Evolutionary conservation across 2,797 vertebrate genomes (phyloP).

Genomic region (Apodemus agrarius): DNA sequence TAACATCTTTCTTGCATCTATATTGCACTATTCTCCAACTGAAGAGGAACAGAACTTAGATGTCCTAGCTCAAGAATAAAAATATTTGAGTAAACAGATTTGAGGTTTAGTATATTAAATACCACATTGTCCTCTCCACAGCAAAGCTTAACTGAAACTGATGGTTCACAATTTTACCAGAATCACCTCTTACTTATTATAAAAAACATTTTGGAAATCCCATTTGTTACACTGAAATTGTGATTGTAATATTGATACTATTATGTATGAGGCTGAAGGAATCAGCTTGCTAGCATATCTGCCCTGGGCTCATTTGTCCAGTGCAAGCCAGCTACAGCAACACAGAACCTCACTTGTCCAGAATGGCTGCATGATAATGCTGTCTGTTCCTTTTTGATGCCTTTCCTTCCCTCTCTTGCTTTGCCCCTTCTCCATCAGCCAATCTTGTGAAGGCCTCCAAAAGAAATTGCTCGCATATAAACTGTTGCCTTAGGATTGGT

Average conservation of each 20-base stretch:
- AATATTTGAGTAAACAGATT: not conserved
- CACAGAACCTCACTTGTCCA: not conserved
- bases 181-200: not conserved
- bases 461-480: not conserved
- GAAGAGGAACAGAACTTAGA: constrained; percentile 7
- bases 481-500: not conserved
- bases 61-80: constrained; percentile 22
- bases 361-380: not conserved
- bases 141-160: not conserved
- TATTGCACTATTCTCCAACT: not conserved
- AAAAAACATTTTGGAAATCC: constrained; percentile 7
- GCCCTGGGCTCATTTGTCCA: not conserved
- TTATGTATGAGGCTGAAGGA: not conserved
- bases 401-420: not conserved
- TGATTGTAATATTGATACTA: not conserved
- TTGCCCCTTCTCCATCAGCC: not conserved
- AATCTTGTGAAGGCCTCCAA: not conserved
- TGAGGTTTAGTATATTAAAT: not conserved
- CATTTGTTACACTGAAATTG: constrained; percentile 1
- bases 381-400: not conserved
- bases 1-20: not conserved
- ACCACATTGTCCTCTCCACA: not conserved
- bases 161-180: not conserved
- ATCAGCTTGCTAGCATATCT: not conserved
- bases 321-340: not conserved